These are phyloP conservation scores for Corvus hawaiiensis DNA, from an alignment of 2,113 vertebrate genomes.

Conservation along the genomic window DNA sequence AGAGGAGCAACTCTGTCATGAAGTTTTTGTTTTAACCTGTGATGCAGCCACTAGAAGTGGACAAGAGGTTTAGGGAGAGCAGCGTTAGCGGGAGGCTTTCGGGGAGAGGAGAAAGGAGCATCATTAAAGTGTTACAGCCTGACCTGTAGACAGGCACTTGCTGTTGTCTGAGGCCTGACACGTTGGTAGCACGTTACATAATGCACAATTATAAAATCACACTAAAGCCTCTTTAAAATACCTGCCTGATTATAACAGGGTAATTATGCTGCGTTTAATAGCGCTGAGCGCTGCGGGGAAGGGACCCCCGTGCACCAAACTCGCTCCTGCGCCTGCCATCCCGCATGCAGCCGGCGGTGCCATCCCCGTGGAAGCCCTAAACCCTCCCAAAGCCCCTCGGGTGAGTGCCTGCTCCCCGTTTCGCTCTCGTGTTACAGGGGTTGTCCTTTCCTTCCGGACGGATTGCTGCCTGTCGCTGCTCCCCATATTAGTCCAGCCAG, in stretches of 20 bases:
- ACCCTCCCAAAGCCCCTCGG: neutral
- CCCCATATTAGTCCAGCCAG: constrained; percentile 27
- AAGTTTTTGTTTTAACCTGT: fast-evolving
- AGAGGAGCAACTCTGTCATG: neutral
- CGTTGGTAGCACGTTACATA: constrained; percentile 5
- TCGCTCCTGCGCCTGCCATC: neutral
- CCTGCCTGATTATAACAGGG: constrained; percentile 15
- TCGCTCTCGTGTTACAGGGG: neutral
- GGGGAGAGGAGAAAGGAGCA: neutral
- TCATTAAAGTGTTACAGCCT: neutral
- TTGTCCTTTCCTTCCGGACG: constrained; percentile 15
- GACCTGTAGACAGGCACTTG: neutral
- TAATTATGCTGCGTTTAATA: neutral
- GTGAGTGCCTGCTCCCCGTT: neutral
- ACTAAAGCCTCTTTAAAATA: constrained; percentile 23
- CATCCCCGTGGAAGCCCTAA: neutral
- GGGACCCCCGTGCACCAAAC: neutral
- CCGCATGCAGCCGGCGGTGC: fast-evolving
- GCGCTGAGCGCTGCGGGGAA: neutral
- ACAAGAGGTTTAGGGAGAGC: neutral
- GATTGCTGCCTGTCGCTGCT: neutral
- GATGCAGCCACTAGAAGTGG: too few relatives aligned
- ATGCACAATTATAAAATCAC: constrained; percentile 44
- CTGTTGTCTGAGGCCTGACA: constrained; percentile 15
- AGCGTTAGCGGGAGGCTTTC: neutral